These are phyloP conservation scores for Trissonchulus sp. DNA, from an alignment of 2,888 invertebrate species.

Conservation along the genomic window DNA sequence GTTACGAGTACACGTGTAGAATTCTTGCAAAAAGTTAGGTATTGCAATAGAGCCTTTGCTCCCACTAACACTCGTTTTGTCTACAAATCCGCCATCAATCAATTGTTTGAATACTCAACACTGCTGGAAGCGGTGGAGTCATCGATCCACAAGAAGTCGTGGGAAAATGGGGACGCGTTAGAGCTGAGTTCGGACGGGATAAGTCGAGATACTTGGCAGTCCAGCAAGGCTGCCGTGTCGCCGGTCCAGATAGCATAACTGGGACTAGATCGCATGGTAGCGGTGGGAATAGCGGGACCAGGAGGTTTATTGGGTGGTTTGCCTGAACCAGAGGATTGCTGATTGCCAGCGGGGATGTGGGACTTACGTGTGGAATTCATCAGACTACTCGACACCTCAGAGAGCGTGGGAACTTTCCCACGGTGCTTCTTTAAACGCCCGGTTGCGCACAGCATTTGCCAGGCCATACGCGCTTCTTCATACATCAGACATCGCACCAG, in stretches of 20 bases:
- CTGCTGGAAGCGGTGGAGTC: background rate
- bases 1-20: no score
- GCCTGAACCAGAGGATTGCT: no score
- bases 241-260: background rate
- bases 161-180: background rate
- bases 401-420: constrained; percentile 29
- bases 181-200: background rate
- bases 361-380: background rate
- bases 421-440: constrained; percentile 37
- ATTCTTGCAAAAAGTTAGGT: no score
- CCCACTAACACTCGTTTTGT: no score
- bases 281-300: background rate
- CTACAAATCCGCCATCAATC: no score
- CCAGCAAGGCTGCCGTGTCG: background rate
- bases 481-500: constrained; percentile 46
- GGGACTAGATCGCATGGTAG: background rate
- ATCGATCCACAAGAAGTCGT: background rate
- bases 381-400: background rate
- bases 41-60: no score
- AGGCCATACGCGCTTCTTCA: constrained; percentile 42
- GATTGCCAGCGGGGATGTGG: background rate
- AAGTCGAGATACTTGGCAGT: background rate
- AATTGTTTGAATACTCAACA: no score
- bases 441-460: constrained; percentile 39
- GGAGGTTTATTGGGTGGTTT: no score